A percentile compares a stretch with the other conserved stretches of the same genome.
These are phyloP conservation scores for Polydrusus pterygomalis DNA, from an alignment of 2,888 invertebrate genomes.

Conservation along the genomic window DNA sequence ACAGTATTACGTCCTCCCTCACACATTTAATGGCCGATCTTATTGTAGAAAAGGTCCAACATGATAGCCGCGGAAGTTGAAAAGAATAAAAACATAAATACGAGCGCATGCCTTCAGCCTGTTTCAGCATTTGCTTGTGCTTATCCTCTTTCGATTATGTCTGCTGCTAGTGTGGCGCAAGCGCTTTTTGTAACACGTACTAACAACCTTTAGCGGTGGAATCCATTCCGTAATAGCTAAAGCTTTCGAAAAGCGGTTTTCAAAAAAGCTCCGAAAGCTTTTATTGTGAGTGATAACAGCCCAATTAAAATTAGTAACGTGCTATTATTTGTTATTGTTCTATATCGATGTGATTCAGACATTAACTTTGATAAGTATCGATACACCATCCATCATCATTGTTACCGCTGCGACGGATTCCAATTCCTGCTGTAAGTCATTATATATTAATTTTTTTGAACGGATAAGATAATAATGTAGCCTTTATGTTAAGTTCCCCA, in stretches of 20 bases:
- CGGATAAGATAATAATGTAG: too few relatives aligned
- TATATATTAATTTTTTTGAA: not conserved
- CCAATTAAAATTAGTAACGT: slow-evolving; percentile 4
- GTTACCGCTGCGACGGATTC: not conserved
- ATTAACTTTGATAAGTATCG: not conserved
- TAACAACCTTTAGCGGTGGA: slow-evolving; percentile 45
- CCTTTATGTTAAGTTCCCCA: too few relatives aligned
- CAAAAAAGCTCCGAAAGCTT: slow-evolving; percentile 35
- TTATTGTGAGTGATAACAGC: slow-evolving; percentile 28
- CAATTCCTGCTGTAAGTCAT: slow-evolving; percentile 7
- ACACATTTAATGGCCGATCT: slow-evolving; percentile 52
- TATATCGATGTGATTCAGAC: slow-evolving; percentile 14
- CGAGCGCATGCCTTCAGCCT: slow-evolving; percentile 52
- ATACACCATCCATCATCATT: not conserved
- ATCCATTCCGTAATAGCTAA: slow-evolving; percentile 52
- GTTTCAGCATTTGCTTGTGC: slow-evolving; percentile 50
- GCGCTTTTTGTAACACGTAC: slow-evolving; percentile 43
- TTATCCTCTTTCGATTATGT: slow-evolving; percentile 47
- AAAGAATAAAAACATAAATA: slow-evolving; percentile 37
- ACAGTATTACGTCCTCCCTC: slow-evolving; percentile 37
- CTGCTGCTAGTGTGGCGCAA: slow-evolving; percentile 48
- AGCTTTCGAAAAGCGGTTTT: slow-evolving; percentile 54
- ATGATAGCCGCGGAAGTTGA: slow-evolving; percentile 13
- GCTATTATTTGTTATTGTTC: slow-evolving; percentile 17
- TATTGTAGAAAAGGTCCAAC: slow-evolving; percentile 28